Evolutionary conservation across 2,888 invertebrate genomes (phyloP), one percentile per base, ranked within the genome.

Genomic region (Rhabditoides inermis): DNA sequence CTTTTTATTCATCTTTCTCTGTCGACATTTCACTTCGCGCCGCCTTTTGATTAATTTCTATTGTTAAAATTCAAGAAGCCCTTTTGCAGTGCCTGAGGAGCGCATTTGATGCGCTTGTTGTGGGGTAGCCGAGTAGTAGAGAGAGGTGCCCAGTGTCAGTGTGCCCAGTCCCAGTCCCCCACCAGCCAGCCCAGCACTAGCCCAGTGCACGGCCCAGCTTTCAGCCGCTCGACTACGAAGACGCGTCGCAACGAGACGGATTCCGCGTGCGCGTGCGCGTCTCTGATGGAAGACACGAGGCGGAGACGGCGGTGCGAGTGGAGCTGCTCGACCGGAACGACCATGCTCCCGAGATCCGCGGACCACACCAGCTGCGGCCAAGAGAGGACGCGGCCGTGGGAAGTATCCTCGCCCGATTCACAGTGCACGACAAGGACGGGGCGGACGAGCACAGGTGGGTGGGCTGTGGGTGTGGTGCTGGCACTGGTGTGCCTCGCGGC

Each of bases 351-450:
- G 44, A 48, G 56, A 62, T 66, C 49, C 49, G 49, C 39, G 65
- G 65, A 86, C 15, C 88, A 28, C 44, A 44, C 20, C 55, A 59
- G 41, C 42, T 55, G 30, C 44, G 49, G 28, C 41, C 90, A 1
- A 86, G 85, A 74, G 94, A 95, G 79, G 90, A 92, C 77, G 88
- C 90, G 2, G 86, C 86, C 76, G 85, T 89, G 49, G 91, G 90
- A 25, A 88, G 88, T 65, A 86, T 85, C 63, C 81, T 95, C 68
- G 90, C 91, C 78, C 88, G 88, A 20, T 95, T 95, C 80, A 87
- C 87, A 77, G 94, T 94, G 2, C 88, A 87, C 10, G 95, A 95
- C 82, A 89, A 88, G 2, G 95, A 98, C 80, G 90, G 90, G 79
- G 88, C 89, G 23, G 89, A 89, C 22, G 77, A 77, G 46, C 72